phyloP scores from a whole-genome alignment of 2,797 vertebrate genomes.

The Malacoraja senta region DNA sequence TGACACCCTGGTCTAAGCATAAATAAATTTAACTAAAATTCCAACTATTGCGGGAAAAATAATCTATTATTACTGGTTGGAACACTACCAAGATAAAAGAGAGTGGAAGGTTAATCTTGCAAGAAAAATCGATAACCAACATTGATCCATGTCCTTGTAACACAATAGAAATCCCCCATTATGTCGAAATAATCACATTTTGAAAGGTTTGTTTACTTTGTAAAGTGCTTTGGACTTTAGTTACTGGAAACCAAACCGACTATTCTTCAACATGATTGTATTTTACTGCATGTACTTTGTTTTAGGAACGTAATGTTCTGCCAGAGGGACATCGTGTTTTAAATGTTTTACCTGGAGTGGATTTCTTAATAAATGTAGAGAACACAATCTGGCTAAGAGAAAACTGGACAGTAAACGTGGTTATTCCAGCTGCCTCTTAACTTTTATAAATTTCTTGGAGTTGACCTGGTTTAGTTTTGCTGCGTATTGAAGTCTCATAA shows the following conservation, averaged over 20 bases:
- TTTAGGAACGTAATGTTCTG: conserved; percentile 26
- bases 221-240: conserved; percentile 28
- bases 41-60: no score
- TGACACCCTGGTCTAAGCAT: neutral
- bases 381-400: neutral
- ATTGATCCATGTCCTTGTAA: neutral
- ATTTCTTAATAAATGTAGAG: neutral
- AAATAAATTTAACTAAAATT: neutral
- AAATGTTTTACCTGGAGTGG: neutral
- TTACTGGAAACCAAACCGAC: neutral
- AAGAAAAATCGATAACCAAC: neutral
- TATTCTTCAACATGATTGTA: conserved; percentile 9
- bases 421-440: neutral
- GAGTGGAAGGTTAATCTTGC: neutral
- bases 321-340: neutral
- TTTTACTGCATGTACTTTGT: neutral
- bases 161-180: neutral
- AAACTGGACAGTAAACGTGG: neutral
- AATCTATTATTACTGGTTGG: neutral
- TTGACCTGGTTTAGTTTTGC: conserved; percentile 1
- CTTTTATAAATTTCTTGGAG: neutral
- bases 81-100: neutral
- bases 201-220: neutral
- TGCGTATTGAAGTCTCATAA: neutral
- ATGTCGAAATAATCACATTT: neutral